A percentile compares a stretch with the other conserved stretches of the same genome.
Evolutionary conservation across 2,888 invertebrate species (phyloP).

Genomic region (Acrobasis consociella): DNA sequence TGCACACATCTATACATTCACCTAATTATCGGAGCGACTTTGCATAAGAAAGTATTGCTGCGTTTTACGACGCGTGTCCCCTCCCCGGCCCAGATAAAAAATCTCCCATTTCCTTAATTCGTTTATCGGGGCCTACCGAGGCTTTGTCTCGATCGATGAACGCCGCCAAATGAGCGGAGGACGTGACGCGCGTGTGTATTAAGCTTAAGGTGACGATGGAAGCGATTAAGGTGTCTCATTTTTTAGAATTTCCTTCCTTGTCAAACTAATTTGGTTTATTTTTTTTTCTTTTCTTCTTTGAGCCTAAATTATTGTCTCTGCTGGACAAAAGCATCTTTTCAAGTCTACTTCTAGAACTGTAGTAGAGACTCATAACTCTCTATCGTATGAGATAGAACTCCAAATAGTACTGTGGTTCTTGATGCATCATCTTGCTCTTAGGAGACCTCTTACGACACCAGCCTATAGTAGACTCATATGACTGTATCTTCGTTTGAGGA

Average conservation of each 20-base stretch:
- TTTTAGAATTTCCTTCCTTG: conserved; percentile 8
- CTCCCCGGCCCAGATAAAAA: conserved; percentile 78
- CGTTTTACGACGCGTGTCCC: conserved; percentile 79
- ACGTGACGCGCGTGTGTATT: conserved; percentile 80
- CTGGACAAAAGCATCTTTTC: too few relatives aligned
- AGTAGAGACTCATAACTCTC: too few relatives aligned
- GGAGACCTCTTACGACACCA: too few relatives aligned
- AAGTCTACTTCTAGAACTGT: too few relatives aligned
- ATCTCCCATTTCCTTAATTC: conserved; percentile 83
- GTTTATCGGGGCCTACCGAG: conserved; percentile 79
- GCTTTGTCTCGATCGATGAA: conserved; percentile 83
- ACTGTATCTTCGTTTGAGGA: too few relatives aligned
- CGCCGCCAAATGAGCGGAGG: conserved; percentile 76
- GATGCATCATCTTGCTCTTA: too few relatives aligned
- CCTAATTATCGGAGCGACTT: conserved; percentile 82
- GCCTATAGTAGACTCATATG: too few relatives aligned
- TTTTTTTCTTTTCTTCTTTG: too few relatives aligned
- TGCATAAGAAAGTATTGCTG: conserved; percentile 82
- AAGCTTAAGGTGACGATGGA: conserved; percentile 63
- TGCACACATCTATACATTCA: conserved; percentile 64
- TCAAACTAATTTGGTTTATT: background rate
- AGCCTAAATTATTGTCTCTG: too few relatives aligned
- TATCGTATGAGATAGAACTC: too few relatives aligned
- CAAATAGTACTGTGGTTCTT: too few relatives aligned
- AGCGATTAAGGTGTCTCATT: conserved; percentile 21